Percentiles rank a stretch among this genome's conserved stretches.
Evolutionary conservation across 2,113 vertebrate species (phyloP).

Genomic region (Noturus placidus): DNA sequence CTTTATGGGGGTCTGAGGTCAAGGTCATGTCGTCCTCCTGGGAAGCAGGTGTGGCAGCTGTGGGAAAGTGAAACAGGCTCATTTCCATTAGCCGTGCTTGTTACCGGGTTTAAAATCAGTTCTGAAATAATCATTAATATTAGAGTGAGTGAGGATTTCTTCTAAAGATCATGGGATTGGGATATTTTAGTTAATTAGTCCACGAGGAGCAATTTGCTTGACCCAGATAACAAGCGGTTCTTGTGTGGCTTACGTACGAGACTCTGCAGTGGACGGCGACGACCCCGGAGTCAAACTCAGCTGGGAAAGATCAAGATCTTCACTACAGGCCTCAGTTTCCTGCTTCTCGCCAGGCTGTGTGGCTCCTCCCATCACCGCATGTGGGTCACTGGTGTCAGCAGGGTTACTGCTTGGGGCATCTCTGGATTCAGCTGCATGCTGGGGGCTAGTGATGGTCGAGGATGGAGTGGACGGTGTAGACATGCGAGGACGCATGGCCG

Average conservation of each 20-base stretch:
- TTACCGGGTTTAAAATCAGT: background rate
- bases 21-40: background rate
- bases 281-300: conserved; percentile 95
- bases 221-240: conserved; percentile 28
- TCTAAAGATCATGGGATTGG: background rate
- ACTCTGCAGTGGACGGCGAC: conserved; percentile 89
- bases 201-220: background rate
- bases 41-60: conserved; percentile 34
- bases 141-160: background rate
- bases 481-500: conserved; percentile 79
- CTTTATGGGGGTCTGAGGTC: conserved; percentile 1
- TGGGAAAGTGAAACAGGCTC: conserved; percentile 6
- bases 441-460: conserved; percentile 83
- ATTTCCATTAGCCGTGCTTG: background rate
- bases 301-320: conserved; percentile 94
- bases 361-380: background rate
- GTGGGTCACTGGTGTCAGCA: conserved; percentile 65
- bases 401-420: conserved; percentile 70
- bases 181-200: background rate
- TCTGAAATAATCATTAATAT: background rate
- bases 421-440: conserved; percentile 73
- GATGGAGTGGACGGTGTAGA: conserved; percentile 83
- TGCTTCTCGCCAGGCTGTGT: conserved; percentile 77
- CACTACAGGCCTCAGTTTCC: conserved; percentile 88
- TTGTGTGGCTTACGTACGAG: conserved; percentile 86